phyloP scores from a whole-genome alignment of 2,888 invertebrate genomes.

The Hofmannophila pseudospretella region DNA sequence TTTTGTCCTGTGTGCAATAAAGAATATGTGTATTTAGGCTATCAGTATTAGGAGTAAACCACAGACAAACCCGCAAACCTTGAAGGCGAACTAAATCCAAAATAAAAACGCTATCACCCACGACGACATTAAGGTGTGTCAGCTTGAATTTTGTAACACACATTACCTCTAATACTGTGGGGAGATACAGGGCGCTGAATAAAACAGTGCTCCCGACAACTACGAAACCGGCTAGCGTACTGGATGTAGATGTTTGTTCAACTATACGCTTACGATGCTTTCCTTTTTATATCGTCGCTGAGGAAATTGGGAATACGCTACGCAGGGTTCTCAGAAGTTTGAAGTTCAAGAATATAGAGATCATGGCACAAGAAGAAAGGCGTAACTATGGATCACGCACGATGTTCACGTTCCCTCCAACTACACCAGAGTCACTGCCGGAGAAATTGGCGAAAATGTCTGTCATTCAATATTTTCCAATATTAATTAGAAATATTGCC shows the following conservation, averaged over 20 bases:
- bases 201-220: slow-evolving; percentile 9
- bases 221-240: neutral
- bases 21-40: too few species aligned
- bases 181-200: slow-evolving; percentile 6
- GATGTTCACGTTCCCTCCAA: too few species aligned
- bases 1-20: too few species aligned
- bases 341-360: too few species aligned
- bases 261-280: neutral
- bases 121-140: slow-evolving; percentile 6
- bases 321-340: slow-evolving; percentile 1
- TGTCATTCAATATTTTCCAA: too few species aligned
- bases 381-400: too few species aligned
- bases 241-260: neutral
- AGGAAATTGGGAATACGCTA: neutral
- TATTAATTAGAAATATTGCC: neutral
- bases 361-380: too few species aligned
- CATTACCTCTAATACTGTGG: slow-evolving; percentile 7
- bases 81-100: neutral
- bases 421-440: too few species aligned
- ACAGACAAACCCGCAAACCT: too few species aligned
- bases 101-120: slow-evolving; percentile 6
- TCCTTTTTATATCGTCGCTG: slow-evolving; percentile 1
- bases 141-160: slow-evolving; percentile 14
- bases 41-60: too few species aligned
- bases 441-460: too few species aligned